Conservation (phyloP, 2,113 vertebrate species). For the Xyliphius kryptos region DNA sequence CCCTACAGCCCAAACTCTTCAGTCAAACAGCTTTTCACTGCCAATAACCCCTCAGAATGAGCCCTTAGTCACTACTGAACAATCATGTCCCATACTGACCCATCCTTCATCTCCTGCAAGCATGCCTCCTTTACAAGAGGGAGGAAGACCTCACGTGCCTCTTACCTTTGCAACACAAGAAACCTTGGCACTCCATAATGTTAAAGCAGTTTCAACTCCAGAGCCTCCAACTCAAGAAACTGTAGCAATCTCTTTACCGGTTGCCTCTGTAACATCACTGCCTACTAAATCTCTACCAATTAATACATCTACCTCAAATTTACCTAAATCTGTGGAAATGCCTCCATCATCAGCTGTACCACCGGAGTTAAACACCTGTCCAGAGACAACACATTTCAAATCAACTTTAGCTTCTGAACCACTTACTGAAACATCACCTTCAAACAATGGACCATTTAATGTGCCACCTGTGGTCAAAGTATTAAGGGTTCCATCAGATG, state of each 20-base stretch:
- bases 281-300: conserved; percentile 15
- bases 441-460: too few species aligned
- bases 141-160: conserved; percentile 26
- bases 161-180: conserved; percentile 24
- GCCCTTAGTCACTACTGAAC: conserved; percentile 6
- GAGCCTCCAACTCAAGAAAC: conserved; percentile 23
- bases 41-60: conserved; percentile 3
- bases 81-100: background rate
- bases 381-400: background rate
- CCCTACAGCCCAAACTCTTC: conserved; percentile 6
- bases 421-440: background rate
- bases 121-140: conserved; percentile 20
- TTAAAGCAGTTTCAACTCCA: conserved; percentile 21
- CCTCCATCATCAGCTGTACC: conserved; percentile 1
- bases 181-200: conserved; percentile 24
- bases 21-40: conserved; percentile 9
- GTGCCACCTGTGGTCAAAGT: too few species aligned
- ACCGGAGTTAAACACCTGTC: too few species aligned
- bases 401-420: conserved; percentile 5
- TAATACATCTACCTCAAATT: background rate
- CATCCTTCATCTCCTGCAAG: conserved; percentile 23
- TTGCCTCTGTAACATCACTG: background rate
- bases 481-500: background rate
- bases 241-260: background rate
- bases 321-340: background rate